Base-by-base conservation (phyloP, 2,888 invertebrate genomes). In the Noctua comes region DNA sequence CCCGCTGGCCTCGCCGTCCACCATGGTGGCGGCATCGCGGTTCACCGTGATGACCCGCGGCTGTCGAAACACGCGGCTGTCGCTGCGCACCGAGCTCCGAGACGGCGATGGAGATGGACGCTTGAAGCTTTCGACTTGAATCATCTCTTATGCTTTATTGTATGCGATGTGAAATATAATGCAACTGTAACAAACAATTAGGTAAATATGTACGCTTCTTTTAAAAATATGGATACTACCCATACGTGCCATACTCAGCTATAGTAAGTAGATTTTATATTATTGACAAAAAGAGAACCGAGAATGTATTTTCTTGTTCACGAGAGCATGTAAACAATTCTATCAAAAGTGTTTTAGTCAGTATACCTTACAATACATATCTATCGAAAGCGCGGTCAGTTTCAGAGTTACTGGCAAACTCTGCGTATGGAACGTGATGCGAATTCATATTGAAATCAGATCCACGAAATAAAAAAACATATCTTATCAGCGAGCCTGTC, bases 41-140 rank as follows among this genome's bases (percentile, higher is more conserved):
- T 97, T 97, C 78, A 97, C 97, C 71, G 95, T 95, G 85, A 97
- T 97, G 79, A 97, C 96, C 62, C 97, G 95, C 54, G 97, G 97
- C 87, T 96, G 96, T 70, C 97, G 95, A 79, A 94, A 93, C 74
- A 94, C 94, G 65, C 95, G 93, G 83, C 95, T 96, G 86, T 96
- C 96, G 76, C 96, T 97, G 51, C 97, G 94, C 80, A 96, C 95
- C 40, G 96, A 96, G 84, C 95, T 96, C 70, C 97, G 94, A 18
- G 96, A 96, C 24, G 97, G 96, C 46, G 97, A 97, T 31, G 97
- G 97, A 66, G 97, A 97, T n/a, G 97, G 94, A 59, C 95, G 94
- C 88, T 96, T 97, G 84, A 93, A 95, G 80, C 92, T 93, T 69
- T 97, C 96, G 82, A 96, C 94, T 93, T 97, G 96, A 92, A 96